Conservation (phyloP, 2,113 vertebrate species). For the Morone chrysops region DNA sequence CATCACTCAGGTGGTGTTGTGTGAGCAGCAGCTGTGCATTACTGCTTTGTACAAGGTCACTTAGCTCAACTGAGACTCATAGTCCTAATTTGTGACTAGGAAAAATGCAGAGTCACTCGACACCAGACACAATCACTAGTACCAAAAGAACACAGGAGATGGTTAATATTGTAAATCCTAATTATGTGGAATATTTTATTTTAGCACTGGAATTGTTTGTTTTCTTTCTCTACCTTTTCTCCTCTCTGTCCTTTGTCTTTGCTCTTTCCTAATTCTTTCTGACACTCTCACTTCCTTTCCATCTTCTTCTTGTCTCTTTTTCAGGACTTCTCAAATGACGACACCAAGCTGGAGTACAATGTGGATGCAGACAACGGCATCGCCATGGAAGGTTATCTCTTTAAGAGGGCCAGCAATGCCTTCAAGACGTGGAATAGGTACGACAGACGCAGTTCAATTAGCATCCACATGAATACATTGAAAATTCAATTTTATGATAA, state of each 20-base stretch:
- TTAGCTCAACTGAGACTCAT: neutral
- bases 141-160: neutral
- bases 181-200: neutral
- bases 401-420: constrained; percentile 98
- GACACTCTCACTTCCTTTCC: neutral
- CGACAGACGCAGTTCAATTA: neutral
- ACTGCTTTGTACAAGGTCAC: neutral
- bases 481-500: neutral
- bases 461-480: neutral
- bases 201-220: neutral
- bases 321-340: constrained; percentile 96
- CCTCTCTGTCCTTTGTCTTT: neutral
- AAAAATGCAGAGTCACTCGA: neutral
- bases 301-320: neutral
- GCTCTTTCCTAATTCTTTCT: neutral
- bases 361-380: constrained; percentile 95
- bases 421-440: constrained; percentile 99
- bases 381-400: constrained; percentile 98
- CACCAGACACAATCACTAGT: neutral
- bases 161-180: neutral
- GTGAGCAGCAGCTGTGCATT: neutral
- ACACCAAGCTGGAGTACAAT: constrained; percentile 96
- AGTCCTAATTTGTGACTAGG: neutral
- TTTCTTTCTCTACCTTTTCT: neutral
- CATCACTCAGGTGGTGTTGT: neutral